These are phyloP conservation scores for Lissocephala sabroskyi DNA, from an alignment of 2,888 invertebrate genomes.

Conservation along the genomic window DNA sequence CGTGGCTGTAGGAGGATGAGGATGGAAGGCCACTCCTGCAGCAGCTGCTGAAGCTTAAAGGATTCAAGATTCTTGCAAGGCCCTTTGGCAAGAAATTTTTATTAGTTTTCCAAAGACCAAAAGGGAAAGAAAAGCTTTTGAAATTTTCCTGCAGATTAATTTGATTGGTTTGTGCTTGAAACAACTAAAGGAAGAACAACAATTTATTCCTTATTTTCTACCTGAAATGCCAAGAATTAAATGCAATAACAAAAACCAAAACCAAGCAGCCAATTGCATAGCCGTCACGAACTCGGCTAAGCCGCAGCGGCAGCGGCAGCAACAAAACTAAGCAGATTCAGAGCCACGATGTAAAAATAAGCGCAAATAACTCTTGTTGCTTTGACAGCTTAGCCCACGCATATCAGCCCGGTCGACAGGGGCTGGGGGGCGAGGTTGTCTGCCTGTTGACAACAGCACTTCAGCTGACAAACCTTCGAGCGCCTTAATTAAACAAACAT, in stretches of 20 bases:
- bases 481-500: conserved; percentile 43
- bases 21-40: too few relatives aligned
- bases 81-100: too few relatives aligned
- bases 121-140: too few relatives aligned
- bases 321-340: conserved; percentile 6
- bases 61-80: too few relatives aligned
- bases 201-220: conserved; percentile 38
- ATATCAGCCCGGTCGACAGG: conserved; percentile 10
- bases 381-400: conserved; percentile 64
- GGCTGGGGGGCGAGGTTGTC: neutral
- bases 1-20: too few relatives aligned
- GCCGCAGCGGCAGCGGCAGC: neutral
- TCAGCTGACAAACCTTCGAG: conserved; percentile 29
- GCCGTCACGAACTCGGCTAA: conserved; percentile 38
- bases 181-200: conserved; percentile 13
- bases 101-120: too few relatives aligned
- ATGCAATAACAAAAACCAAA: conserved; percentile 40
- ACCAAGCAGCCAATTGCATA: neutral
- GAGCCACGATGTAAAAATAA: conserved; percentile 56
- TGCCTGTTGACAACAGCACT: conserved; percentile 28
- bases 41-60: too few relatives aligned
- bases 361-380: conserved; percentile 59
- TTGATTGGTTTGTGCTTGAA: too few relatives aligned
- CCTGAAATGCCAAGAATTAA: conserved; percentile 58
- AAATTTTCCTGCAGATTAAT: too few relatives aligned